Evolutionary conservation across 2,797 vertebrate species (phyloP).

Genomic region (Spondyliosoma cantharus): DNA sequence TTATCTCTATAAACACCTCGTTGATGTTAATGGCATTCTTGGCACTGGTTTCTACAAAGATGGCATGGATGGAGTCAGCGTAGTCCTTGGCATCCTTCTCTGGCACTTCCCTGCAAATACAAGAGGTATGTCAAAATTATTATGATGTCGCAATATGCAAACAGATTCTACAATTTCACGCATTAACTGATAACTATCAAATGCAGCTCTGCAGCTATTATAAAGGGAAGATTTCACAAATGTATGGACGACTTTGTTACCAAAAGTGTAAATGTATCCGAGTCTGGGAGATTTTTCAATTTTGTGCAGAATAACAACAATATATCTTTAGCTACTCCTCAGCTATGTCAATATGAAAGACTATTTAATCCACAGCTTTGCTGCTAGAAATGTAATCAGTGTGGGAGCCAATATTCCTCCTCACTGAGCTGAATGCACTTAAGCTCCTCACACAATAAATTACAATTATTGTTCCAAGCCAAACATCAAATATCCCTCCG

Average conservation of each 20-base stretch:
- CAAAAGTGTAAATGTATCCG: neutral
- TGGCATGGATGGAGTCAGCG: conserved; percentile 96
- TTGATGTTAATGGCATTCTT: conserved; percentile 99
- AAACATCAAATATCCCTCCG: conserved; percentile 10
- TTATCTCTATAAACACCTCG: conserved; percentile 99
- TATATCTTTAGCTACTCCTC: conserved; percentile 1
- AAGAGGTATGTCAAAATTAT: conserved; percentile 24
- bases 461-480: neutral
- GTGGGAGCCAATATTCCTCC: neutral
- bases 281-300: conserved; percentile 3
- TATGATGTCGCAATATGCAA: conserved; percentile 29
- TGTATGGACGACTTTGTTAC: conserved; percentile 22
- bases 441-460: neutral
- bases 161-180: conserved; percentile 33
- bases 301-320: neutral
- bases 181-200: conserved; percentile 38
- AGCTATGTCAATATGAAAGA: conserved; percentile 22
- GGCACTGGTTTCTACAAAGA: conserved; percentile 98
- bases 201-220: conserved; percentile 3
- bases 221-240: conserved; percentile 17
- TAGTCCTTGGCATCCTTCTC: conserved; percentile 99
- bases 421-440: neutral
- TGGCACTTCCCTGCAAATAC: conserved; percentile 90
- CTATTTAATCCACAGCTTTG: neutral
- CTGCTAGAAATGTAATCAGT: neutral